Percentiles rank a stretch among this genome's conserved stretches.
Evolutionary conservation across 2,888 invertebrate genomes (phyloP).

Genomic region (Chirona hameri): DNA sequence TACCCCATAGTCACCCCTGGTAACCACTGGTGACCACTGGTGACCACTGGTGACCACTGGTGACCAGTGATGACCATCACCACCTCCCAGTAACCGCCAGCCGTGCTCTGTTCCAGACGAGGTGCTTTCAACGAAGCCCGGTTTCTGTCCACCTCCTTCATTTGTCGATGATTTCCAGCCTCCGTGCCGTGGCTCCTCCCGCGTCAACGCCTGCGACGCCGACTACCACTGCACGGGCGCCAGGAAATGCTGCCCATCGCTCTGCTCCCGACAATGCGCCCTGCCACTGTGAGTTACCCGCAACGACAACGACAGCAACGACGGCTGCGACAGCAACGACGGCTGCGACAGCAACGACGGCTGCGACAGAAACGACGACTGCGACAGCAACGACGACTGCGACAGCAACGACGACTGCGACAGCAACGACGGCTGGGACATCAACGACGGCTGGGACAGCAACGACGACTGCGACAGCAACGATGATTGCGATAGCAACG

Average conservation of each 20-base stretch:
- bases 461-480: too few species aligned
- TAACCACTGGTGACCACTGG: background rate
- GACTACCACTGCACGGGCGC: background rate
- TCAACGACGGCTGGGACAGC: too few species aligned
- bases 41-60: background rate
- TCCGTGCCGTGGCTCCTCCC: background rate
- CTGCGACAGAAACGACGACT: too few species aligned
- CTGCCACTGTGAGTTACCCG: background rate
- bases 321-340: too few species aligned
- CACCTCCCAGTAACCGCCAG: background rate
- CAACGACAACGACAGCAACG: too few species aligned
- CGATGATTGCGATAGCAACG: too few species aligned
- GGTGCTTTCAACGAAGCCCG: background rate
- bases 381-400: too few species aligned
- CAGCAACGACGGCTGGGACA: too few species aligned
- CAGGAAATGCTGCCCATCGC: background rate
- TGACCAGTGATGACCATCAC: background rate
- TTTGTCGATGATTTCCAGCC: background rate
- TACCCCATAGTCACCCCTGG: background rate
- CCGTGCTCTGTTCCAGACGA: background rate
- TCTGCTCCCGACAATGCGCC: background rate
- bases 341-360: too few species aligned
- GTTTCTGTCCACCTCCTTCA: background rate
- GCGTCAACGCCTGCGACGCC: constrained; percentile 2
- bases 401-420: too few species aligned